Percentiles rank a stretch among this genome's conserved stretches.
Evolutionary conservation across 1,140 invertebrate species (phyloP).

Genomic region (Drosophila rhopaloa): DNA sequence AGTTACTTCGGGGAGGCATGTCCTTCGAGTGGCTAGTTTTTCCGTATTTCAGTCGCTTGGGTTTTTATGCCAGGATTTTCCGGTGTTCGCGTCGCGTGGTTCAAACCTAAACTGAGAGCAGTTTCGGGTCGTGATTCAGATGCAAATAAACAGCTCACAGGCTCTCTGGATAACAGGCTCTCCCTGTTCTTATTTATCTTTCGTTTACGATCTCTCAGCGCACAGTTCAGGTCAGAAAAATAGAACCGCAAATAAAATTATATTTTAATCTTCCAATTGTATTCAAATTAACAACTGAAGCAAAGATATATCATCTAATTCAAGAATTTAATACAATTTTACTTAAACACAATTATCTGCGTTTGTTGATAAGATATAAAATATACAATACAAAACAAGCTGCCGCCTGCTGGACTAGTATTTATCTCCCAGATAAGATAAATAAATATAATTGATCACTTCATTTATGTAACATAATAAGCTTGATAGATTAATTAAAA

Average conservation of each 20-base stretch:
- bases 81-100: constrained; percentile 50
- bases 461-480: not conserved
- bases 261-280: too few relatives aligned
- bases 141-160: constrained; percentile 11
- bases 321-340: too few relatives aligned
- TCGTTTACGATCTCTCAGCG: constrained; percentile 1
- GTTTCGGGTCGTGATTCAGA: constrained; percentile 52
- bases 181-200: constrained; percentile 3
- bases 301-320: too few relatives aligned
- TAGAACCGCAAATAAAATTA: not conserved
- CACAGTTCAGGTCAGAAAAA: not conserved
- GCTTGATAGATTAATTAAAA: too few relatives aligned
- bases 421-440: not conserved
- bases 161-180: constrained; percentile 11
- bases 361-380: too few relatives aligned
- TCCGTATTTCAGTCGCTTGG: constrained; percentile 2
- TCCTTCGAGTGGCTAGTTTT: constrained; percentile 2
- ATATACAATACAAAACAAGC: too few relatives aligned
- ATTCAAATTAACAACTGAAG: too few relatives aligned
- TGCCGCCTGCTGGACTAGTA: too few relatives aligned
- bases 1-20: not conserved
- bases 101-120: constrained; percentile 62
- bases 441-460: not conserved
- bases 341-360: too few relatives aligned
- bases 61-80: constrained; percentile 51